These are phyloP conservation scores for Morpho achilles DNA, from an alignment of 2,888 invertebrate genomes.

Conservation along the genomic window DNA sequence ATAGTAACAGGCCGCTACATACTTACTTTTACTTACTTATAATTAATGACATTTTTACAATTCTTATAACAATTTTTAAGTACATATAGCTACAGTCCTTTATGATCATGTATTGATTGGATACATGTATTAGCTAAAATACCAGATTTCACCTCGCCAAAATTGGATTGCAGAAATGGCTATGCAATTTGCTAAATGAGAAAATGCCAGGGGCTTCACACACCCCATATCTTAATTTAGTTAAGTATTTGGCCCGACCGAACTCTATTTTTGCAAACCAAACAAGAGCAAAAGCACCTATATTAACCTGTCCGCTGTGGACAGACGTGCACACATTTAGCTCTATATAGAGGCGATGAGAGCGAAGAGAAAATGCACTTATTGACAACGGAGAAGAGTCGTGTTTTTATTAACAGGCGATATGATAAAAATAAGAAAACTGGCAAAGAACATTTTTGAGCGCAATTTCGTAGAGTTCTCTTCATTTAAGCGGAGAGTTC, in stretches of 20 bases:
- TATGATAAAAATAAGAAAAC: constrained; percentile 10
- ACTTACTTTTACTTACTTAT: too few species aligned
- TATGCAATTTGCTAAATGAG: too few species aligned
- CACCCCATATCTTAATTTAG: constrained; percentile 4
- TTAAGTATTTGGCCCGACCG: constrained; percentile 1
- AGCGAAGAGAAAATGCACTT: constrained; percentile 3
- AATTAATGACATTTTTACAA: too few species aligned
- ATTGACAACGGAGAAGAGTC: neutral
- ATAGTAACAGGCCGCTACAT: too few species aligned
- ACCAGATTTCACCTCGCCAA: too few species aligned
- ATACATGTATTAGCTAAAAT: neutral
- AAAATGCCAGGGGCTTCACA: too few species aligned
- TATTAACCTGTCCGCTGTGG: constrained; percentile 16
- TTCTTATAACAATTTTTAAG: too few species aligned
- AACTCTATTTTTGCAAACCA: constrained; percentile 10
- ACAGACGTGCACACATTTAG: constrained; percentile 2
- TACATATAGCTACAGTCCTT: too few species aligned
- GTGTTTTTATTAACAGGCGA: constrained; percentile 5
- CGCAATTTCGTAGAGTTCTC: constrained; percentile 28
- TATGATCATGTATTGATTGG: too few species aligned
- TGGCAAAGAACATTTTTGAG: constrained; percentile 21
- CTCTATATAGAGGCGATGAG: neutral
- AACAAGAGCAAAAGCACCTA: constrained; percentile 15
- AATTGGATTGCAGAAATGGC: too few species aligned
- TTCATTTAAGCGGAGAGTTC: constrained; percentile 19